Percentiles rank a stretch among this genome's conserved stretches.
Conservation (phyloP, 2,888 invertebrate genomes). For the Drosophila prostipennis region DNA sequence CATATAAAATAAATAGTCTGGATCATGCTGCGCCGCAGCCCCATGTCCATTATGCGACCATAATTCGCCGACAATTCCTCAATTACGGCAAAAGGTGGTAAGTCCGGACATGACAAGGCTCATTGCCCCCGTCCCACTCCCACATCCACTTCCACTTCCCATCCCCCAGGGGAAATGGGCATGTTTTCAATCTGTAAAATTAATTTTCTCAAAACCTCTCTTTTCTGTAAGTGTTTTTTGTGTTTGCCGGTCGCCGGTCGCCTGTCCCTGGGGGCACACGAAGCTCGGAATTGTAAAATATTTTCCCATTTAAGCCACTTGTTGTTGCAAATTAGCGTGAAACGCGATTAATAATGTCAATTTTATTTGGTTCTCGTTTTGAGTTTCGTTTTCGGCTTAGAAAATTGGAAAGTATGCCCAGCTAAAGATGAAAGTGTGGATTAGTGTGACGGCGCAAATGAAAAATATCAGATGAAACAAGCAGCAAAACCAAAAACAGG, state of each 20-base stretch:
- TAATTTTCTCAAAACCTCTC: conserved; percentile 71
- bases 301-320: conserved; percentile 32
- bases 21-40: conserved; percentile 24
- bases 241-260: conserved; percentile 45
- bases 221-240: conserved; percentile 1
- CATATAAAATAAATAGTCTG: conserved; percentile 37
- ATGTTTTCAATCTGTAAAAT: conserved; percentile 77
- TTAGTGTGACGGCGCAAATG: conserved; percentile 49
- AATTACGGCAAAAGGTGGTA: conserved; percentile 48
- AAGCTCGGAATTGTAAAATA: conserved; percentile 62
- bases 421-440: conserved; percentile 66
- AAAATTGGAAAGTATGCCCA: conserved; percentile 69
- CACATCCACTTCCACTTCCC: conserved; percentile 3
- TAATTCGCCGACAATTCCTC: conserved; percentile 73
- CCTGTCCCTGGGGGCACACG: conserved; percentile 9
- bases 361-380: conserved; percentile 46
- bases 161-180: conserved; percentile 7
- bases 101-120: not conserved
- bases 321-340: conserved; percentile 78
- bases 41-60: conserved; percentile 60
- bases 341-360: conserved; percentile 80
- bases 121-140: not conserved
- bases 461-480: not conserved
- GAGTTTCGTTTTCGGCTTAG: conserved; percentile 28
- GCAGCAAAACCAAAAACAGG: not conserved